phyloP scores from a whole-genome alignment of 1,140 invertebrate genomes.

The Macrocentrus cingulum region DNA sequence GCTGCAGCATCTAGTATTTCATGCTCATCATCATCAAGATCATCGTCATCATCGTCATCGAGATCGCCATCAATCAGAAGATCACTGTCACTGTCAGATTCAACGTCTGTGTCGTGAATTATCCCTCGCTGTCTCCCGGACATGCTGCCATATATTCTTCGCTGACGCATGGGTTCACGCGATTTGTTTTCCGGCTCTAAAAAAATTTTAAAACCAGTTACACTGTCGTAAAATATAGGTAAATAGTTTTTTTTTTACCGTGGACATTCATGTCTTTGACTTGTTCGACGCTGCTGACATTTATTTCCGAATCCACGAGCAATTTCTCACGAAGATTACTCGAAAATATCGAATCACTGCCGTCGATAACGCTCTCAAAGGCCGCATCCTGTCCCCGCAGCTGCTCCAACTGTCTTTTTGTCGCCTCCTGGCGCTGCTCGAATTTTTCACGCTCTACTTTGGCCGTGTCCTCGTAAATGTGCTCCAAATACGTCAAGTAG shows the following conservation, averaged over 20 bases:
- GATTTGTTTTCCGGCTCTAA: conserved; percentile 37
- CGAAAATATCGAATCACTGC: conserved; percentile 50
- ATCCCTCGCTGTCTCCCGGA: conserved; percentile 51
- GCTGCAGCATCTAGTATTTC: too few species aligned
- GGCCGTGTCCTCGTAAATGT: conserved; percentile 72
- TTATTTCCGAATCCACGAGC: too few species aligned
- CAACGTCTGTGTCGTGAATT: conserved; percentile 51
- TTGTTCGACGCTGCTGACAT: too few species aligned
- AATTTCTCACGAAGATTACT: conserved; percentile 47
- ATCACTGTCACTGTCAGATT: conserved; percentile 59
- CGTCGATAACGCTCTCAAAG: conserved; percentile 54
- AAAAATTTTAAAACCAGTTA: neutral
- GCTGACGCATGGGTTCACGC: conserved; percentile 45
- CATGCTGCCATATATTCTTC: conserved; percentile 61
- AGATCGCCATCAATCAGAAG: conserved; percentile 58
- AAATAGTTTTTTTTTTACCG: conserved; percentile 29
- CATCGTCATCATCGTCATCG: conserved; percentile 56
- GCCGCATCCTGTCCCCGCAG: conserved; percentile 55
- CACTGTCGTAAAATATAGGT: neutral
- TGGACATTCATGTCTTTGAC: conserved; percentile 41
- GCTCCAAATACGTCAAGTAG: conserved; percentile 81
- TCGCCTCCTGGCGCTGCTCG: conserved; percentile 59
- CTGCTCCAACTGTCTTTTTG: conserved; percentile 59
- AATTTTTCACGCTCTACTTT: conserved; percentile 71
- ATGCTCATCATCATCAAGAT: conserved; percentile 37